Percentiles rank a stretch among this genome's conserved stretches.
phyloP scores from a whole-genome alignment of 2,113 vertebrate genomes.

The Galeopterus variegatus region DNA sequence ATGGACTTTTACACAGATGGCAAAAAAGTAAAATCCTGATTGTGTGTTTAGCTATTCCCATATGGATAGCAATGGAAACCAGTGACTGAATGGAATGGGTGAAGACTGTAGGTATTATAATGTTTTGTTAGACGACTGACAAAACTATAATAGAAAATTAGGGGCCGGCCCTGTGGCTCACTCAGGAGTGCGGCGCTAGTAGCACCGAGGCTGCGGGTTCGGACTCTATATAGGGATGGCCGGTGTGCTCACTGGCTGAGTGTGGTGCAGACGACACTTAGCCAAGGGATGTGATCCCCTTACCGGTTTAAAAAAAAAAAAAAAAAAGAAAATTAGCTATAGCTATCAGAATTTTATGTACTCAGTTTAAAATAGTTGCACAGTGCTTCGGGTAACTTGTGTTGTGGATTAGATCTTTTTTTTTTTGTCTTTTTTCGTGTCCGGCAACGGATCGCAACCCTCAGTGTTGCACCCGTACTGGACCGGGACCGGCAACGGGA shows the following conservation, averaged over 20 bases:
- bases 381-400: background rate
- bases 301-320: too few species aligned
- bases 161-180: too few species aligned
- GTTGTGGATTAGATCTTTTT: background rate
- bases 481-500: too few species aligned
- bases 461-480: too few species aligned
- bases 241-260: too few species aligned
- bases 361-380: background rate
- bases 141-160: constrained; percentile 21
- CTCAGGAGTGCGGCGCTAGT: too few species aligned
- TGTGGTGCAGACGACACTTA: too few species aligned
- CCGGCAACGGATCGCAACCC: too few species aligned
- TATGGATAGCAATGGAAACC: background rate
- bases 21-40: background rate
- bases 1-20: background rate
- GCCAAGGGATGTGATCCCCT: too few species aligned
- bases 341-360: background rate
- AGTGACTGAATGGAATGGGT: background rate
- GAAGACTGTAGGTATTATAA: background rate
- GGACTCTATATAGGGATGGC: too few species aligned
- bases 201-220: too few species aligned
- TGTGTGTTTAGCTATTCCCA: background rate
- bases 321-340: background rate
- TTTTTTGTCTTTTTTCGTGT: too few species aligned
- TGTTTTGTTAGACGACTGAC: background rate